Base-by-base conservation (phyloP, 2,888 invertebrate species). In the Malacosoma neustria region DNA sequence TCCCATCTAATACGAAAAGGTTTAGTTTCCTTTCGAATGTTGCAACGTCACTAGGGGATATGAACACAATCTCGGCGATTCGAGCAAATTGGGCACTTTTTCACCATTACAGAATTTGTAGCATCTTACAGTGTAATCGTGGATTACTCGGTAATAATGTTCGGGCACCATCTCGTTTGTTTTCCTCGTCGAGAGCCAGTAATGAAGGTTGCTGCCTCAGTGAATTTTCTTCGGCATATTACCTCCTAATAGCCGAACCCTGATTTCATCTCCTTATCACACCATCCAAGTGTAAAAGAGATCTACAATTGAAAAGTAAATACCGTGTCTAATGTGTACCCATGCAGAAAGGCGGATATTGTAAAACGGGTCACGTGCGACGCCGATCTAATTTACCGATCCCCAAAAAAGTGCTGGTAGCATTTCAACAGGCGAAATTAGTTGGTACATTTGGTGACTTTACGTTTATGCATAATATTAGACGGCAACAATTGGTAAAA, bases 321-420 rank as follows among this genome's bases (percentile, higher is more conserved):
- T 59, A 64, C 48, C 48, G 51, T 45, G 45, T 51, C 58, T 58
- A 62, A 67, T 56, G 51, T 48, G 48, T 46, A 50, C 48, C 47
- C 48, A 46, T 52, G 54, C 53, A 49, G 55, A 32, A 55, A 45
- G 53, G 46, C 50, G 54, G 57, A 57, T 55, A 69, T 75, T 62
- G 63, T 55, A 54, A 75, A 63, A 44, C 77, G 45, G 59, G 65
- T 74, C 79, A 79, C 79, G 77, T 57, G 57, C 66, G 48, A 43
- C 48, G 49, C 54, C 66, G 65, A 77, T 76, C 72, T 73, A 75
- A 77, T 74, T 74, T 70, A 69, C 65, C 64, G 65, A 64, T 58
- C 63, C 69, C 73, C 22, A 22, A 60, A 74, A 75, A 76, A 70
- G 67, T 64, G 61, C 68, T 68, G 57, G 58, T 57, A 60, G 61